Evolutionary conservation across 1,140 invertebrate species (phyloP).

Genomic region (Elysia chlorotica): DNA sequence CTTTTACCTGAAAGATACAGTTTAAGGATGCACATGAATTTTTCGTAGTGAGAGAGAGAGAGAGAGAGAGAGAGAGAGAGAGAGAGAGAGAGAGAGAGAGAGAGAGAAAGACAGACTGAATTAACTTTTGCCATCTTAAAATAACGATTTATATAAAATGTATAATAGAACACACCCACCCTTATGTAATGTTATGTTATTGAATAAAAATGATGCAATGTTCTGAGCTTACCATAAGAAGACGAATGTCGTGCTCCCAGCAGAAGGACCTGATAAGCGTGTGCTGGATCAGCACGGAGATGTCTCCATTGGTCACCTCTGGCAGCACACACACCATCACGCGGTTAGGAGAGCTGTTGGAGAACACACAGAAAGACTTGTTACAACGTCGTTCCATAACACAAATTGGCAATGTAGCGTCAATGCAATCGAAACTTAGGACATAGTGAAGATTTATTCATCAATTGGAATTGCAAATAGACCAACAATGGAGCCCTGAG

Average conservation of each 20-base stretch:
- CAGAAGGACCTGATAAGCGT: constrained; percentile 57
- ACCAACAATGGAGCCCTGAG: too few species aligned
- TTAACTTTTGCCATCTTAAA: background rate
- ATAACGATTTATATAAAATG: background rate
- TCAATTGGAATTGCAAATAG: too few species aligned
- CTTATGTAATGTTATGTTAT: background rate
- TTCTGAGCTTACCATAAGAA: constrained; percentile 16
- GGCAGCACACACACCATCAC: constrained; percentile 57
- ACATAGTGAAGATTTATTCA: too few species aligned
- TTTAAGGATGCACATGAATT: background rate
- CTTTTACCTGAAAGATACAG: constrained; percentile 13
- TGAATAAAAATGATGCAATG: background rate
- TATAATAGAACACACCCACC: background rate
- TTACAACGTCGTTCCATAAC: too few species aligned
- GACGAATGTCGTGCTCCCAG: constrained; percentile 49
- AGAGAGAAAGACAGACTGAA: constrained; percentile 8
- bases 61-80: constrained; percentile 19
- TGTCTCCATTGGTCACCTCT: constrained; percentile 32
- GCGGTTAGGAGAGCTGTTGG: constrained; percentile 46
- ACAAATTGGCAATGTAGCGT: too few species aligned
- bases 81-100: constrained; percentile 15
- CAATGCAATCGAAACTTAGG: too few species aligned
- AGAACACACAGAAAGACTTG: too few species aligned
- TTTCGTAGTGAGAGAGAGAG: constrained; percentile 8
- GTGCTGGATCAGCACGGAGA: constrained; percentile 50